Evolutionary conservation across 2,113 vertebrate genomes (phyloP).

Genomic region (Astur gentilis): DNA sequence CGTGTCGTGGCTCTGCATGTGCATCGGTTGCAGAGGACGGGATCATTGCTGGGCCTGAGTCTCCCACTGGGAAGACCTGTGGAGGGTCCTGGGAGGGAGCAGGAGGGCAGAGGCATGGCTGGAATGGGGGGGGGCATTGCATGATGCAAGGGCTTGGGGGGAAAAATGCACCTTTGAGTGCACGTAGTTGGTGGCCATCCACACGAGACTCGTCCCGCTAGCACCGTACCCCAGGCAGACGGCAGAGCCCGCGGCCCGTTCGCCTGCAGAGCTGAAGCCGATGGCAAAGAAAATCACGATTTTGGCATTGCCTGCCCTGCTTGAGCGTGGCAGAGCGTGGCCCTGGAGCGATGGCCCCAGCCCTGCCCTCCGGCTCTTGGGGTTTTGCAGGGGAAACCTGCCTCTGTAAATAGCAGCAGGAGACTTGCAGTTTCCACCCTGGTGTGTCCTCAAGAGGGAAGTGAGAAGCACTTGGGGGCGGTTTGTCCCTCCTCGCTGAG

Average conservation of each 20-base stretch:
- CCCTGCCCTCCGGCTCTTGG: background rate
- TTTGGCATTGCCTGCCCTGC: background rate
- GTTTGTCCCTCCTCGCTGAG: constrained; percentile 35
- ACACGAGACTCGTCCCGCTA: accelerated
- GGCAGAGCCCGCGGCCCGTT: accelerated
- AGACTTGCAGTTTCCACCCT: constrained; percentile 34
- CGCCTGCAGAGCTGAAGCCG: background rate
- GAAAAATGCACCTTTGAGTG: background rate
- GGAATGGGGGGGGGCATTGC: background rate
- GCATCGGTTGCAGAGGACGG: background rate
- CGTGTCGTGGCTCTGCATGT: accelerated
- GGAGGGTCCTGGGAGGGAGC: background rate
- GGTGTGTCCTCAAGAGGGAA: constrained; percentile 7
- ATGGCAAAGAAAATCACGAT: accelerated
- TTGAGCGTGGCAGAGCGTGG: background rate
- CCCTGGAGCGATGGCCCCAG: background rate
- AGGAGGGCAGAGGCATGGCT: background rate
- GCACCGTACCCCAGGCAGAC: accelerated
- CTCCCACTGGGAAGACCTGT: background rate
- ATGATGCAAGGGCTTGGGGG: too few relatives aligned
- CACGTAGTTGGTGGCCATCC: background rate
- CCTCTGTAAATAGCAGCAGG: constrained; percentile 27
- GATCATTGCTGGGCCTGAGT: background rate
- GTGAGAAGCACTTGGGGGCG: constrained; percentile 56
- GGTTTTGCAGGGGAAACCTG: constrained; percentile 42